These are phyloP conservation scores for Mola mola DNA, from an alignment of 2,113 vertebrate species.

Conservation along the genomic window DNA sequence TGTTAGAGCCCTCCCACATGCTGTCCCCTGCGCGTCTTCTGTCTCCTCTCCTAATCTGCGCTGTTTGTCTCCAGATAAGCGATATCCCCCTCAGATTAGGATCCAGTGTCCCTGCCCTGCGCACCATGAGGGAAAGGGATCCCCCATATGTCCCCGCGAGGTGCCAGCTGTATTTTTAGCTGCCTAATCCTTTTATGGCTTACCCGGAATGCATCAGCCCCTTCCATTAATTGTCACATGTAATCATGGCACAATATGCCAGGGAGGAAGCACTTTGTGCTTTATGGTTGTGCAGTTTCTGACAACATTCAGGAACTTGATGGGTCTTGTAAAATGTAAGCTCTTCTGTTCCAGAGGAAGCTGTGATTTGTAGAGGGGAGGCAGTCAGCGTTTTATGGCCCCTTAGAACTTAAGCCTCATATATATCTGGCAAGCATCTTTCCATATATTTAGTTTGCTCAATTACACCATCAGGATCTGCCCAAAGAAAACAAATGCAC, in stretches of 20 bases:
- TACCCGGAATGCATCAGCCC: slow-evolving; percentile 30
- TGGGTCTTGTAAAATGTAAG: slow-evolving; percentile 26
- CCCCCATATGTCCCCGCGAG: slow-evolving; percentile 57
- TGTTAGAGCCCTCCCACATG: slow-evolving; percentile 81
- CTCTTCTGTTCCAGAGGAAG: slow-evolving; percentile 21
- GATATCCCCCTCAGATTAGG: slow-evolving; percentile 80
- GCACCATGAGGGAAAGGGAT: slow-evolving; percentile 66
- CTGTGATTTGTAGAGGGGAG: slow-evolving; percentile 51
- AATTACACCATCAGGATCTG: too few relatives aligned
- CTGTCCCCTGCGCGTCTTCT: slow-evolving; percentile 79
- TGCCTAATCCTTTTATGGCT: slow-evolving; percentile 73
- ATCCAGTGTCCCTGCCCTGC: slow-evolving; percentile 70
- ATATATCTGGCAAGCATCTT: neutral
- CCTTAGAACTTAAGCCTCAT: slow-evolving; percentile 25
- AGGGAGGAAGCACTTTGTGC: slow-evolving; percentile 1
- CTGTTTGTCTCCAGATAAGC: slow-evolving; percentile 83
- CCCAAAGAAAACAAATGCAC: too few relatives aligned
- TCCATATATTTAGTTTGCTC: too few relatives aligned
- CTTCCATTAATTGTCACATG: slow-evolving; percentile 56
- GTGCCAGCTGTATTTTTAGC: slow-evolving; percentile 77
- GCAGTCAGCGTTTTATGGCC: slow-evolving; percentile 36
- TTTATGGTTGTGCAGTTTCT: slow-evolving; percentile 23
- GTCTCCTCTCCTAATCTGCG: slow-evolving; percentile 83
- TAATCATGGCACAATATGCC: slow-evolving; percentile 30
- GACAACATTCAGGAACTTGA: slow-evolving; percentile 3